Evolutionary conservation across 2,113 vertebrate species (phyloP).

Genomic region (Pithys albifrons): DNA sequence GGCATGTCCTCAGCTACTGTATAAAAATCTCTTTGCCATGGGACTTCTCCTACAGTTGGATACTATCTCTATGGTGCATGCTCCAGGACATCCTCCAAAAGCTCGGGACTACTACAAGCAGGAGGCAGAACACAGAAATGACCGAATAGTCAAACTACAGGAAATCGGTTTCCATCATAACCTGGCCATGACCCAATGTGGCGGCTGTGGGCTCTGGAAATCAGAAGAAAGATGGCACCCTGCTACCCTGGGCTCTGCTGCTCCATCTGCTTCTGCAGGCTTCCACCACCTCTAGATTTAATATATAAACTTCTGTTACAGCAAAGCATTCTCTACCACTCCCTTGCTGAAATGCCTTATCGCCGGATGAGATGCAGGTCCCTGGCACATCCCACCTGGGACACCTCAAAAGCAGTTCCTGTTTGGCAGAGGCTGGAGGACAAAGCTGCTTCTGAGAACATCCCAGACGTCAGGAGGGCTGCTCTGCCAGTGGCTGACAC

Average conservation of each 20-base stretch:
- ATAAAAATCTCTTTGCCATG: neutral
- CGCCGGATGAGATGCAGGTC: accelerated
- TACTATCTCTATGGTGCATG: neutral
- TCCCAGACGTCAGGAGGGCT: neutral
- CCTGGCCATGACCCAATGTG: too few species aligned
- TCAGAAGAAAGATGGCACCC: neutral
- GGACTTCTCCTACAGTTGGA: neutral
- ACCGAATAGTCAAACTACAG: neutral
- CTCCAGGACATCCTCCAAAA: neutral
- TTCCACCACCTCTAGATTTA: neutral
- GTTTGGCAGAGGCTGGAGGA: neutral
- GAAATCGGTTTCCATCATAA: neutral
- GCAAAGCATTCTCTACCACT: neutral
- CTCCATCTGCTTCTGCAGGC: neutral
- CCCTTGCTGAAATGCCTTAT: neutral
- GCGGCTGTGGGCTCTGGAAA: neutral
- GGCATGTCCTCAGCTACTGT: neutral
- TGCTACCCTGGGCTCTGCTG: neutral
- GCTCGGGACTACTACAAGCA: neutral
- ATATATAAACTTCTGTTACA: neutral
- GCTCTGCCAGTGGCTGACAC: neutral
- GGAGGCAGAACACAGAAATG: neutral
- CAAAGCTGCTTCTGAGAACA: neutral
- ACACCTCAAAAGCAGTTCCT: neutral
- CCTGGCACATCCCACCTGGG: neutral